Evolutionary conservation across 2,888 invertebrate species (phyloP).

Genomic region (Athalia cordata): DNA sequence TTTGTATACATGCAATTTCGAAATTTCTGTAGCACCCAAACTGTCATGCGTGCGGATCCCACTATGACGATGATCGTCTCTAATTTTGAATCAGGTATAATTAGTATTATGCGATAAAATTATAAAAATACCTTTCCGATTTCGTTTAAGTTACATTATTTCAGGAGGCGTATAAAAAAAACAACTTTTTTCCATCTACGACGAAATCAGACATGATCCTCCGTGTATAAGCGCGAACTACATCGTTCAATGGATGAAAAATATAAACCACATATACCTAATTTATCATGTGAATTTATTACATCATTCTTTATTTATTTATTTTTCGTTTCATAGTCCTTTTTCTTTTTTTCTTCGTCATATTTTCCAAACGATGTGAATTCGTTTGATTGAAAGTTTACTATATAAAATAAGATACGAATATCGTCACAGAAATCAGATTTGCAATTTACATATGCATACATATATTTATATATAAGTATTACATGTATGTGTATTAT

Average conservation of each 20-base stretch:
- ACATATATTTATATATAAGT: too few relatives aligned
- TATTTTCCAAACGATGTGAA: too few relatives aligned
- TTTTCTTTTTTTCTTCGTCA: too few relatives aligned
- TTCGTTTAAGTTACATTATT: too few relatives aligned
- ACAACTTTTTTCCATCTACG: neutral
- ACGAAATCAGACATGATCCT: neutral
- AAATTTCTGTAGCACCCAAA: neutral
- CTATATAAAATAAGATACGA: too few relatives aligned
- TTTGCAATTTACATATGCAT: too few relatives aligned
- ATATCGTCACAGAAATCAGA: too few relatives aligned
- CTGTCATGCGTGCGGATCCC: neutral
- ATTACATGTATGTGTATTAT: neutral
- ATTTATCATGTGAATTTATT: neutral
- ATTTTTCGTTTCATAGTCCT: too few relatives aligned
- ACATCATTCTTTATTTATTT: too few relatives aligned
- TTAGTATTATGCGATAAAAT: neutral
- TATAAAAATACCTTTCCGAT: neutral
- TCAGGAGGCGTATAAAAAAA: constrained; percentile 1
- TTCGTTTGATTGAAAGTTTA: too few relatives aligned
- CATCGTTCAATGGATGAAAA: neutral
- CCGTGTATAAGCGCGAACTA: neutral
- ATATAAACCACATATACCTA: too few relatives aligned
- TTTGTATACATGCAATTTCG: too few relatives aligned
- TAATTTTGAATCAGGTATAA: neutral
- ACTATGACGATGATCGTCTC: neutral